Conservation (phyloP, 1,140 invertebrate genomes). For the Calosoma granatense region DNA sequence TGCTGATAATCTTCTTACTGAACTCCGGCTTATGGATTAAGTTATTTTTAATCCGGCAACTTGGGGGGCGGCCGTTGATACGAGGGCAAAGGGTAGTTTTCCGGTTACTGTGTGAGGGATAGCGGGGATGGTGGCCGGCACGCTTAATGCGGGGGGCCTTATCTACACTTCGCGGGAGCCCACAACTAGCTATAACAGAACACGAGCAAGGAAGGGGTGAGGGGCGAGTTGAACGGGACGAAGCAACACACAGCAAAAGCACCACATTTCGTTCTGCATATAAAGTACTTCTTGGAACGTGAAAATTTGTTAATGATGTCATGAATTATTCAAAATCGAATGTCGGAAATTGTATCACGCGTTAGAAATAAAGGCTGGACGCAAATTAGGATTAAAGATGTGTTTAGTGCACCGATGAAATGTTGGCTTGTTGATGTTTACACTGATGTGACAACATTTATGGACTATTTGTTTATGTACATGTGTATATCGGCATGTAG, state of each 20-base stretch:
- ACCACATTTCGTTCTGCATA: conserved; percentile 15
- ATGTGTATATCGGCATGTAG: too few species aligned
- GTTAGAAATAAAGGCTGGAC: neutral
- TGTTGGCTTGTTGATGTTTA: neutral
- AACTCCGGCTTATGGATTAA: neutral
- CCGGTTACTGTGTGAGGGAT: too few species aligned
- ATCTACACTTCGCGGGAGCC: too few species aligned
- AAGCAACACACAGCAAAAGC: neutral
- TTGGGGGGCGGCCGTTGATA: neutral
- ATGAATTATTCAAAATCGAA: conserved; percentile 18
- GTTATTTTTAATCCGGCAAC: neutral
- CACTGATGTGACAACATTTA: neutral
- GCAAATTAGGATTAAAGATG: conserved; percentile 1
- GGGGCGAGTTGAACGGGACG: too few species aligned
- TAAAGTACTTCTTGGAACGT: conserved; percentile 17
- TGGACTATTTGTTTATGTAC: neutral
- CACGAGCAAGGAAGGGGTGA: too few species aligned
- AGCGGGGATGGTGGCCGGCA: too few species aligned
- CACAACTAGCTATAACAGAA: too few species aligned
- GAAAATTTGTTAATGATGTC: conserved; percentile 19
- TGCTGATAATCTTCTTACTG: conserved; percentile 1
- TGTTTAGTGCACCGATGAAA: neutral
- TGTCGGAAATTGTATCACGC: conserved; percentile 8
- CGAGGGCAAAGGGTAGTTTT: too few species aligned
- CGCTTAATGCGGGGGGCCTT: too few species aligned